Conservation (phyloP, 2,113 vertebrate species). For the Felis chaus region DNA sequence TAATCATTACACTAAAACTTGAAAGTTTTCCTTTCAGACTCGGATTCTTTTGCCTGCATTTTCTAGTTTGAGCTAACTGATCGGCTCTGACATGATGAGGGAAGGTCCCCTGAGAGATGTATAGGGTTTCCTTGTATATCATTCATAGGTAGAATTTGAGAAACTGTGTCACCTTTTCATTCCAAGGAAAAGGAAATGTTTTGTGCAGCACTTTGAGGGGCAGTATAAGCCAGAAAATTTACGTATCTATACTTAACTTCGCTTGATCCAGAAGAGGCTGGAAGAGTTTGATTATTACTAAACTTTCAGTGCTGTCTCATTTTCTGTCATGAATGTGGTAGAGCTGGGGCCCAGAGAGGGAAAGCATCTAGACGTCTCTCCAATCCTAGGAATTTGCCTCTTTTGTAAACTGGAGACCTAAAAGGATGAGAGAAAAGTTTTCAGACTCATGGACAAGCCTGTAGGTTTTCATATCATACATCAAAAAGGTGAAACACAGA, state of each 20-base stretch:
- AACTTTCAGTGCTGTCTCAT: background rate
- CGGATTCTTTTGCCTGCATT: background rate
- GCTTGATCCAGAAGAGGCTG: background rate
- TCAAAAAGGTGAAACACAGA: background rate
- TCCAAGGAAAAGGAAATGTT: background rate
- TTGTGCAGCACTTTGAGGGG: background rate
- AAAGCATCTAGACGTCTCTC: background rate
- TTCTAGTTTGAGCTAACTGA: background rate
- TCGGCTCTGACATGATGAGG: background rate
- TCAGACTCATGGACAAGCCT: background rate
- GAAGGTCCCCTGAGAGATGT: background rate
- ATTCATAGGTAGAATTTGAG: background rate
- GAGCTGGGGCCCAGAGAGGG: accelerated
- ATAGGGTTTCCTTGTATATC: background rate
- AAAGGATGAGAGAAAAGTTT: background rate
- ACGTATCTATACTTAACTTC: background rate
- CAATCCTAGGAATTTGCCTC: background rate
- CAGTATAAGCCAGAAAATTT: background rate
- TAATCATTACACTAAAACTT: background rate
- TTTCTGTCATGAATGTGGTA: background rate
- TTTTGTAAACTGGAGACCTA: accelerated
- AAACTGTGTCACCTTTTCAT: background rate
- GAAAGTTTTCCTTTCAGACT: background rate
- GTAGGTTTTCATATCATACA: background rate
- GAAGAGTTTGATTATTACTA: background rate